These are phyloP conservation scores for Conistra vaccinii DNA, from an alignment of 2,888 invertebrate genomes.

Conservation along the genomic window DNA sequence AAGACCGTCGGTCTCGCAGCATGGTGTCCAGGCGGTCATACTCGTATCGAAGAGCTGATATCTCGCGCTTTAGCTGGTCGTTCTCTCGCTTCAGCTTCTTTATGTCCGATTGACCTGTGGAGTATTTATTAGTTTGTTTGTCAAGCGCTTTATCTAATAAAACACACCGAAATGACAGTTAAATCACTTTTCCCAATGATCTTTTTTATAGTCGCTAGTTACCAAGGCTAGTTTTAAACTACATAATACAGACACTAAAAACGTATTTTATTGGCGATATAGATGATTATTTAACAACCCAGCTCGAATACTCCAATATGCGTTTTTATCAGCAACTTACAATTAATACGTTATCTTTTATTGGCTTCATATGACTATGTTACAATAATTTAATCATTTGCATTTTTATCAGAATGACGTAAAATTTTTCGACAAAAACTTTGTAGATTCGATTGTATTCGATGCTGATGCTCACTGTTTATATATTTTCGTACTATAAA, in stretches of 20 bases:
- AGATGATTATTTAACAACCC: too few species aligned
- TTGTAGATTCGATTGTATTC: neutral
- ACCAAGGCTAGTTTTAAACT: neutral
- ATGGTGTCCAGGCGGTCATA: slow-evolving; percentile 96
- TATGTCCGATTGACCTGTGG: slow-evolving; percentile 95
- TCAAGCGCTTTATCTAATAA: neutral
- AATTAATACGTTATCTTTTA: too few species aligned
- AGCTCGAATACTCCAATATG: too few species aligned
- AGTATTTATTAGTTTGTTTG: neutral
- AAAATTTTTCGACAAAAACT: neutral
- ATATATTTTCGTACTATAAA: too few species aligned
- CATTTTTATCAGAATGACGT: too few species aligned
- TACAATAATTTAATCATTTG: too few species aligned
- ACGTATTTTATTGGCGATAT: neutral
- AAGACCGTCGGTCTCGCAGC: slow-evolving; percentile 91
- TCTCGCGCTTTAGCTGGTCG: slow-evolving; percentile 96
- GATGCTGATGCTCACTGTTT: neutral
- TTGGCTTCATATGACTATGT: too few species aligned
- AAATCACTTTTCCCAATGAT: neutral
- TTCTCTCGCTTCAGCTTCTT: slow-evolving; percentile 97
- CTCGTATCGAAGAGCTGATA: slow-evolving; percentile 96
- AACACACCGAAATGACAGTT: neutral
- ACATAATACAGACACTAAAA: too few species aligned
- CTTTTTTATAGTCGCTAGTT: neutral
- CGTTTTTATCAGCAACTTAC: too few species aligned